Percentiles rank a stretch among this genome's conserved stretches.
Conservation (phyloP, 2,113 vertebrate genomes). For the Cyphomyrus plagiostoma region DNA sequence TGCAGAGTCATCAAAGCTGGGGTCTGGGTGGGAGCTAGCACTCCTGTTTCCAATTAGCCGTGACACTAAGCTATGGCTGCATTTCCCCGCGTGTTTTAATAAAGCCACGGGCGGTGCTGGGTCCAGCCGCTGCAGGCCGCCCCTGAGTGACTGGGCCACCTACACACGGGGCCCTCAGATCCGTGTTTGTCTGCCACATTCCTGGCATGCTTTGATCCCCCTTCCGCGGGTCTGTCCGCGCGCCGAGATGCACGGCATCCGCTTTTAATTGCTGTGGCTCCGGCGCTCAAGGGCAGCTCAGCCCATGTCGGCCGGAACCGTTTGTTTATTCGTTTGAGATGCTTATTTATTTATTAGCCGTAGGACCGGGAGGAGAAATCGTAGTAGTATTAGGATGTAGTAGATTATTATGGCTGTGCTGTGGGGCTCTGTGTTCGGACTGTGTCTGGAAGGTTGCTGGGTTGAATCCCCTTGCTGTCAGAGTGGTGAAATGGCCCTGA, state of each 20-base stretch:
- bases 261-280: neutral
- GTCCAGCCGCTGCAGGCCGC: neutral
- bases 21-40: neutral
- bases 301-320: neutral
- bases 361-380: neutral
- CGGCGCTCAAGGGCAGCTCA: neutral
- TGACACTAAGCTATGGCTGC: neutral
- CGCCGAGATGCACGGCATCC: neutral
- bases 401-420: neutral
- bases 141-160: neutral
- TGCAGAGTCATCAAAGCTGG: slow-evolving; percentile 11
- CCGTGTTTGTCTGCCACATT: neutral
- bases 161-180: neutral
- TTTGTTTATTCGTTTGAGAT: neutral
- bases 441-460: neutral
- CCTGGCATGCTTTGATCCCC: neutral
- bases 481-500: neutral
- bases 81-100: neutral
- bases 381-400: neutral
- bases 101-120: neutral
- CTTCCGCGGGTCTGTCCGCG: neutral
- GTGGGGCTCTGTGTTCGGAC: neutral
- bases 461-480: neutral
- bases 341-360: neutral
- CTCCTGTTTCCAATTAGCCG: slow-evolving; percentile 8